These are phyloP conservation scores for Dysdera silvatica DNA, from an alignment of 1,140 invertebrate species.

Conservation along the genomic window DNA sequence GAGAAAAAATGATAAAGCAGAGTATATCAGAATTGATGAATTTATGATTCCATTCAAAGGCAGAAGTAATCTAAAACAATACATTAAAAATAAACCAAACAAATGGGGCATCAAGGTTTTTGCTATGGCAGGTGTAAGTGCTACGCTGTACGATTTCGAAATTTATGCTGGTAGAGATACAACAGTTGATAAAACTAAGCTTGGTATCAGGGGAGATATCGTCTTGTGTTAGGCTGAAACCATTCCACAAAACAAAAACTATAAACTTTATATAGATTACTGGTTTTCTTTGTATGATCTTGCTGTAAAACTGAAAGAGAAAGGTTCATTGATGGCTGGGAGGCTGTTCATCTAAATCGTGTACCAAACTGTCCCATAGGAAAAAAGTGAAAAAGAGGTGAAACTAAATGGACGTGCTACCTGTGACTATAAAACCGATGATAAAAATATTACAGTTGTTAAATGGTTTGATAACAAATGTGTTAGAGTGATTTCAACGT, in stretches of 20 bases:
- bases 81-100: neutral
- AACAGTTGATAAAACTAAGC: neutral
- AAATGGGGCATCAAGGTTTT: slow-evolving; percentile 8
- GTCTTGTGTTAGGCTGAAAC: neutral
- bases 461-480: too few relatives aligned
- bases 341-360: too few relatives aligned
- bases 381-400: too few relatives aligned
- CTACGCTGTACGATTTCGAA: neutral
- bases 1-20: neutral
- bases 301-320: too few relatives aligned
- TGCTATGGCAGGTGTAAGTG: neutral
- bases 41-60: slow-evolving; percentile 11
- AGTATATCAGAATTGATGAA: neutral
- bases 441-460: too few relatives aligned
- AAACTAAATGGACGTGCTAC: too few relatives aligned
- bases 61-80: neutral
- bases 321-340: too few relatives aligned
- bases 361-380: too few relatives aligned
- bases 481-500: too few relatives aligned
- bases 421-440: too few relatives aligned
- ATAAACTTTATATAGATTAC: too few relatives aligned
- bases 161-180: neutral
- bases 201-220: neutral
- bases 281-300: too few relatives aligned
- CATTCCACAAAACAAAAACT: neutral